Evolutionary conservation across 2,888 invertebrate species (phyloP).

Genomic region (Protodeltote pygarga): DNA sequence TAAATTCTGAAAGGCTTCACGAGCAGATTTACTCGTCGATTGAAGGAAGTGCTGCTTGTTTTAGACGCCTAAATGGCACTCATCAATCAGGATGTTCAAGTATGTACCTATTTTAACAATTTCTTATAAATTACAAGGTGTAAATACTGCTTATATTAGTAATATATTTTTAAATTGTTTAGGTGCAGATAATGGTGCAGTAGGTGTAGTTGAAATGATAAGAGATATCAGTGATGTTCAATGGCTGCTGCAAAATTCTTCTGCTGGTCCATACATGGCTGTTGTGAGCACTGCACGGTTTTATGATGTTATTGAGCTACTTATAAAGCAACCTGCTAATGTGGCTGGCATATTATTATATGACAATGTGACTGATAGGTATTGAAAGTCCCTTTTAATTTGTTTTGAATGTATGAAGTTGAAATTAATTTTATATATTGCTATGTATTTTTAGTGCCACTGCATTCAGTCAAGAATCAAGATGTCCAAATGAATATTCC

Average conservation of each 20-base stretch:
- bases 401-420: no score
- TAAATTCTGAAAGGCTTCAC: conserved; percentile 88
- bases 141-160: not conserved
- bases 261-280: conserved; percentile 93
- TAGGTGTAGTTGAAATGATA: conserved; percentile 94
- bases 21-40: conserved; percentile 93
- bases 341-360: conserved; percentile 90
- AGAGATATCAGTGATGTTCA: conserved; percentile 88
- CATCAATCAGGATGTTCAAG: conserved; percentile 98
- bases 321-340: conserved; percentile 83
- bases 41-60: conserved; percentile 92
- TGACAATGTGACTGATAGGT: conserved; percentile 79
- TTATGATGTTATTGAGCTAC: conserved; percentile 79
- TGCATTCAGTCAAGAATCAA: conserved; percentile 88
- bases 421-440: no score
- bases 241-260: conserved; percentile 90
- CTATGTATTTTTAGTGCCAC: conserved; percentile 62
- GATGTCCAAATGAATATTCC: conserved; percentile 94
- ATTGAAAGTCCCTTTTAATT: no score
- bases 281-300: conserved; percentile 90
- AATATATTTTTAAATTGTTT: conserved; percentile 9
- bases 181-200: conserved; percentile 93
- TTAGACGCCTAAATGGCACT: conserved; percentile 96
- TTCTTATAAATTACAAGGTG: not conserved
- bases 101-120: conserved; percentile 81